Base-by-base conservation (phyloP, 2,797 vertebrate genomes). In the Huso huso region DNA sequence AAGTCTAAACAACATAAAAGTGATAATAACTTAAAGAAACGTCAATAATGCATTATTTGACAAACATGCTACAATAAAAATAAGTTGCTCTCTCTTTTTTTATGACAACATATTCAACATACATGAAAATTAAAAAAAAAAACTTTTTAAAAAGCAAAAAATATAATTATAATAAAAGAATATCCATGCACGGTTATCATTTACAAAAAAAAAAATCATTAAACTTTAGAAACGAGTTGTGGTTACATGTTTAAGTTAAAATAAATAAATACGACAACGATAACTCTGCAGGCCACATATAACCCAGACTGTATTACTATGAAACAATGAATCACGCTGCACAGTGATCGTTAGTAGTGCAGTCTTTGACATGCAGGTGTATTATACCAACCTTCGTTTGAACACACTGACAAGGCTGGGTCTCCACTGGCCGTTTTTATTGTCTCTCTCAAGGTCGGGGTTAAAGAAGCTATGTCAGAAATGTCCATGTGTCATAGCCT, bases 381-480 rank as follows among this genome's bases (percentile, higher is more conserved):
- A n/a, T 55, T 62, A 71, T 88, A 91, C 91, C 88, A 87, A 91
- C 91, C 91, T 90, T 80, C 4, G 4, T 37, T 37, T 71, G 75
- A 76, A 70, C 76, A 86, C 78, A 81, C 85, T 87, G 83, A 91
- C 84, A 77, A 80, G 86, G 83, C 87, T 91, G 76, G 79, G 77
- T 77, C 70, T 72, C 82, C 74, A 79, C 85, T 83, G 76, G 81
- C 80, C 80, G 85, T 89, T 96, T 94, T 94, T 97, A 93, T 96
- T 90, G 87, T 90, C 75, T 82, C 81, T 8, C 83, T 88, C 88
- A 93, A 94, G 91, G 91, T 94, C 90, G 88, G 73, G 68, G 72
- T 87, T 92, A 91, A 91, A 91, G 92, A 87, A 94, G 90, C 92
- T 95, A 92, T 95, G 95, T 94, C 90, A 93, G 88, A 92, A 90